Conservation (phyloP, 2,888 invertebrate species). For the Arge pagana region DNA sequence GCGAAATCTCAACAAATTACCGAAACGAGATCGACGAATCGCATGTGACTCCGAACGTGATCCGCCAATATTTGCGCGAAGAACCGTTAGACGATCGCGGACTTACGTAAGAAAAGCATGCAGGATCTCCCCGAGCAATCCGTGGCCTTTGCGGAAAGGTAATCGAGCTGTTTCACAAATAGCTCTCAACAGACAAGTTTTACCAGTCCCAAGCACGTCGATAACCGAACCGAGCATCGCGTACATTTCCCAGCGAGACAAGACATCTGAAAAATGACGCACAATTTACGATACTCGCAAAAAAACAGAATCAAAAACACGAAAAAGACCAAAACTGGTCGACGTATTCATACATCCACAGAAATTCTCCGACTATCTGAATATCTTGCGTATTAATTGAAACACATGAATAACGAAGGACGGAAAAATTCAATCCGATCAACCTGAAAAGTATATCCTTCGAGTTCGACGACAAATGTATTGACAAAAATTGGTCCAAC, state of each 20-base stretch:
- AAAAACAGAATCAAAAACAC: too few species aligned
- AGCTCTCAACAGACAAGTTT: conserved; percentile 73
- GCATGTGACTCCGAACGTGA: background rate
- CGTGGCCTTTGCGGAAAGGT: conserved; percentile 70
- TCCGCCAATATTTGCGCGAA: conserved; percentile 5
- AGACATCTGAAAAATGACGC: conserved; percentile 5
- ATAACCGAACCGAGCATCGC: conserved; percentile 46
- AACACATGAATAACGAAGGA: too few species aligned
- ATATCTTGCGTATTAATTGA: too few species aligned
- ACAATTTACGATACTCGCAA: background rate
- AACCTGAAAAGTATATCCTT: too few species aligned
- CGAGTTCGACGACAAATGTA: too few species aligned
- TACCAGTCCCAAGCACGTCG: conserved; percentile 46
- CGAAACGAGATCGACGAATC: too few species aligned
- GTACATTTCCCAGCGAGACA: conserved; percentile 51
- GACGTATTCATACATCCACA: too few species aligned
- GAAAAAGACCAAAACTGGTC: too few species aligned
- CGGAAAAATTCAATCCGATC: too few species aligned
- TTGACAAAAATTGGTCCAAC: too few species aligned
- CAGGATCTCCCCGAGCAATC: conserved; percentile 74
- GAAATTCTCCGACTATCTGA: too few species aligned
- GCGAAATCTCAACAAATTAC: too few species aligned
- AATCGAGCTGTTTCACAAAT: conserved; percentile 78
- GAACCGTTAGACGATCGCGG: background rate
- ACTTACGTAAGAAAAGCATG: conserved; percentile 71